Base-by-base conservation (phyloP, 2,888 invertebrate genomes). In the Orthosia gracilis region DNA sequence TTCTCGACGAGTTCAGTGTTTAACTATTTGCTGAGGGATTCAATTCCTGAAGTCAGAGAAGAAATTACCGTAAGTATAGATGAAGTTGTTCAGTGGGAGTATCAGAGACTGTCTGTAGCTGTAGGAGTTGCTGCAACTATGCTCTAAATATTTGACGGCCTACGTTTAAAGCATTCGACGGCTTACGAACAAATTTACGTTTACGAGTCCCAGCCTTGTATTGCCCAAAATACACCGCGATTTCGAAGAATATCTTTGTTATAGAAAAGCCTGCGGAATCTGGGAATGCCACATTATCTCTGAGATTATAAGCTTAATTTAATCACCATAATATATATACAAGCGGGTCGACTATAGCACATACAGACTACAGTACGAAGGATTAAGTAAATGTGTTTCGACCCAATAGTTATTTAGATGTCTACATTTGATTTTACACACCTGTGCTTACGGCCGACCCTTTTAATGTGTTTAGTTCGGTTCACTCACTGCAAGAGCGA, bases 391-490 rank as follows among this genome's bases (percentile, higher is more conserved):
- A 93, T 92, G 92, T 91, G 89, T 92, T 93, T 90, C 89, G 89
- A 88, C 88, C 91, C 91, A 86, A 89, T 90, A 91, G 89, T 90
- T 92, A 91, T 92, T 92, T 92, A 91, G 88, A 91, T 89, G 89
- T 92, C 89, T 92, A 91, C 90, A 90, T 94, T 94, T 93, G 91
- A 93, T 94, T 95, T 93, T 91, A 93, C 93, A 92, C 93, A 94
- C 94, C 93, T 94, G 93, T 89, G 92, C 91, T 91, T 92, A 90
- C 80, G 85, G 89, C 87, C 88, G 90, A 93, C 94, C 94, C 94
- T 93, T 92, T 92, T 93, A 94, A 94, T 93, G 92, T 91, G 89
- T 91, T 94, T 92, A 92, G 91, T 93, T 92, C 90, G 89, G 89
- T 92, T 90, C 92, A 91, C 89, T 92, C 89, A 87, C 88, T 91